A percentile compares a stretch with the other conserved stretches of the same genome.
These are phyloP conservation scores for Eutrigla gurnardus DNA, from an alignment of 2,797 vertebrate genomes.

Conservation along the genomic window DNA sequence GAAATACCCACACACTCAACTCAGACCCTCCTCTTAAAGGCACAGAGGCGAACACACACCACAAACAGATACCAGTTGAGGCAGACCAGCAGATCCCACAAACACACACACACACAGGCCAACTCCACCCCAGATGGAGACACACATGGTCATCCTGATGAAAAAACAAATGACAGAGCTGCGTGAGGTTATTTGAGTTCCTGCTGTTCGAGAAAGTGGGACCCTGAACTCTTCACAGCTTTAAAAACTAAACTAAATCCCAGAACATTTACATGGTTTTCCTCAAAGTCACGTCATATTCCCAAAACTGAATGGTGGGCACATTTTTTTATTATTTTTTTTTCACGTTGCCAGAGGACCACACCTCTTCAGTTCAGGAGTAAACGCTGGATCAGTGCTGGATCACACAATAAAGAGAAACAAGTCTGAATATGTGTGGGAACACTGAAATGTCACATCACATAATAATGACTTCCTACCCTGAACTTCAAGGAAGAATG, in stretches of 20 bases:
- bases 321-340: constrained; percentile 15
- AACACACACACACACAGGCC: constrained; percentile 37
- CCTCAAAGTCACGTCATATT: constrained; percentile 48
- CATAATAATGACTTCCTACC: not conserved
- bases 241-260: constrained; percentile 33
- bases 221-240: constrained; percentile 38
- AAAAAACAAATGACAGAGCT: constrained; percentile 56
- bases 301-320: constrained; percentile 56
- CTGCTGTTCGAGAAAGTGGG: constrained; percentile 52
- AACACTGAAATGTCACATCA: not conserved
- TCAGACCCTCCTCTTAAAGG: constrained; percentile 83
- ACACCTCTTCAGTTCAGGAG: constrained; percentile 41
- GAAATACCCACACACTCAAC: constrained; percentile 77
- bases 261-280: constrained; percentile 7
- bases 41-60: constrained; percentile 61
- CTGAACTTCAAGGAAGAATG: not conserved
- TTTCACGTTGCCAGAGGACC: constrained; percentile 51
- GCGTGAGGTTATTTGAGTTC: constrained; percentile 63
- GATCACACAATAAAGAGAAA: constrained; percentile 3
- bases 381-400: constrained; percentile 2
- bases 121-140: constrained; percentile 42
- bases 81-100: constrained; percentile 18
- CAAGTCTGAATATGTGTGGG: not conserved
- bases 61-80: constrained; percentile 38
- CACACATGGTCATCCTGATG: constrained; percentile 50